Conservation (phyloP, 2,797 vertebrate species). For the Danionella dracula region DNA sequence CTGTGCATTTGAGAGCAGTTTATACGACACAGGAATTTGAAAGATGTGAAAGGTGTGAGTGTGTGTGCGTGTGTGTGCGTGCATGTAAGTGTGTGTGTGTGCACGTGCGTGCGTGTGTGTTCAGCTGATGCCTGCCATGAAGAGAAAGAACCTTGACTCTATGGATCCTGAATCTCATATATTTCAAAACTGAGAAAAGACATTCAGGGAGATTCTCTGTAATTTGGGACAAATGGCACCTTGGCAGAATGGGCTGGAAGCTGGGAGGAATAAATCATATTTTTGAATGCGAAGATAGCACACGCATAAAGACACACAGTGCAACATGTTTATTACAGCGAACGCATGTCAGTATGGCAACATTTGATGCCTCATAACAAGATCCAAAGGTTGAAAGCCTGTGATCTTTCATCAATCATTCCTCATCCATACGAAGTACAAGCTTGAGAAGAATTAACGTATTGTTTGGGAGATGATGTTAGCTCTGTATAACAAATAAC, state of each 20-base stretch:
- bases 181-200: slow-evolving; percentile 40
- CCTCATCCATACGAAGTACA: background rate
- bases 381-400: background rate
- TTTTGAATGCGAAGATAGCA: background rate
- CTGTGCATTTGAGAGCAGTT: slow-evolving; percentile 20
- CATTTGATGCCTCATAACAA: background rate
- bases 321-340: slow-evolving; percentile 34
- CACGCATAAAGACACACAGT: background rate
- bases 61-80: background rate
- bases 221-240: slow-evolving; percentile 39
- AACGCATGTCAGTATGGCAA: slow-evolving; percentile 6
- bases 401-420: slow-evolving; percentile 10
- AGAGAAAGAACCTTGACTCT: slow-evolving; percentile 23
- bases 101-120: background rate
- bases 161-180: slow-evolving; percentile 35
- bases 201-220: slow-evolving; percentile 32
- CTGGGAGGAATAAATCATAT: slow-evolving; percentile 25
- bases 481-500: background rate
- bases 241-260: slow-evolving; percentile 14
- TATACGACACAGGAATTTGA: slow-evolving; percentile 33
- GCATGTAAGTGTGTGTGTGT: too few relatives aligned
- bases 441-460: background rate
- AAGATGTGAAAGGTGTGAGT: background rate
- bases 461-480: background rate
- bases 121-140: slow-evolving; percentile 21